A percentile compares a stretch with the other conserved stretches of the same genome.
phyloP scores from a whole-genome alignment of 1,140 invertebrate genomes.

The Drosophila orena region DNA sequence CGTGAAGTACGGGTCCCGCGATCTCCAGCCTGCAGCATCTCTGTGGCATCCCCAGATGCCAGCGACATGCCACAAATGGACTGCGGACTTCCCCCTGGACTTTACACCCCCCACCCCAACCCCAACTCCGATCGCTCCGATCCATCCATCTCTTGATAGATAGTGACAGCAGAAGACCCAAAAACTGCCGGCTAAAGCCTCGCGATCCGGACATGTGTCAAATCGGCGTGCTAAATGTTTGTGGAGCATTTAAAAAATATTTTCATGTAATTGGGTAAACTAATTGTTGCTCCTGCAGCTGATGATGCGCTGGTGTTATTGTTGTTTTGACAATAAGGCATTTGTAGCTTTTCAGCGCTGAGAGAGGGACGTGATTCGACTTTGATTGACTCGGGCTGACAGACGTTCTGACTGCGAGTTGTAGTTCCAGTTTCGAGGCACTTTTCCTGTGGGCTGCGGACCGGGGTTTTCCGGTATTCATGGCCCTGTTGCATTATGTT shows the following conservation, averaged over 20 bases:
- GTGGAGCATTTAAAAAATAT: constrained; percentile 80
- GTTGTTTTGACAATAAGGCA: constrained; percentile 83
- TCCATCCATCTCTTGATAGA: constrained; percentile 22
- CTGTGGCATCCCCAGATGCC: constrained; percentile 43
- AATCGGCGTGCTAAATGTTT: constrained; percentile 63
- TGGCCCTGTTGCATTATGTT: constrained; percentile 68
- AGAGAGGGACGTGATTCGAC: constrained; percentile 30
- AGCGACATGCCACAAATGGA: constrained; percentile 80
- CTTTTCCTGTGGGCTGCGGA: constrained; percentile 17
- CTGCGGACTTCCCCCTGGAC: constrained; percentile 23
- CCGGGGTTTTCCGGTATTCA: constrained; percentile 67
- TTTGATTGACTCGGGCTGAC: constrained; percentile 78
- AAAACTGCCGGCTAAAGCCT: constrained; percentile 21
- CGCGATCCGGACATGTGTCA: constrained; percentile 68
- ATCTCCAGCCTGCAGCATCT: neutral
- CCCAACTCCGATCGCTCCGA: constrained; percentile 16
- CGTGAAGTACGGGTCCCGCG: neutral
- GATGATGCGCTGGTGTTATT: neutral
- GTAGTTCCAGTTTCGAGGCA: constrained; percentile 13
- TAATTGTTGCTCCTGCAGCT: constrained; percentile 68
- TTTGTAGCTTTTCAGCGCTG: constrained; percentile 82
- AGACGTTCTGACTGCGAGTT: constrained; percentile 34
- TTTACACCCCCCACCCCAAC: constrained; percentile 6
- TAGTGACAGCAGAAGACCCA: constrained; percentile 42
- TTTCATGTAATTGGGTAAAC: constrained; percentile 84